Base-by-base conservation (phyloP, 2,888 invertebrate genomes). In the Helleia helle region DNA sequence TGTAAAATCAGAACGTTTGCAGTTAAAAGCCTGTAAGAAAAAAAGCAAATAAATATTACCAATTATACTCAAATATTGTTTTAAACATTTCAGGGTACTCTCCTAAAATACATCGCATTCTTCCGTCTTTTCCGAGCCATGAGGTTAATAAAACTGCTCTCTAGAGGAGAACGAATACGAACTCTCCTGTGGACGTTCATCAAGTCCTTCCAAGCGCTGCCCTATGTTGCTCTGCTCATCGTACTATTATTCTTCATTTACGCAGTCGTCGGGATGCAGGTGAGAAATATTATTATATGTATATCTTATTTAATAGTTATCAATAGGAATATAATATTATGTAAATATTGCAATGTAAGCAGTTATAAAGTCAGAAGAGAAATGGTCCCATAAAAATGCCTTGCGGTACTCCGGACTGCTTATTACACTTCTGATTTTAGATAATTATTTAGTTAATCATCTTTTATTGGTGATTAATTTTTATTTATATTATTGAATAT, bases 241-340 rank as follows among this genome's bases (percentile, higher is more conserved):
- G 97, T 99, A 8, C 92, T 99, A 88, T 87, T 99, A 48, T 99
- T 99, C 87, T 99, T 99, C 85, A 99, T 99, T 65, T 99, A 99
- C 73, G 99, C 99, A 55, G 99, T 99, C 4, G 98, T 99, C 63
- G 99, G 99, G 50, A 99, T 99, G 99, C 98, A 99, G 91, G 97
- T 96, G 72, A 65, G 69, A 5, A 34, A 17, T 13, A 4, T 25
- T 12, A 14, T n/a, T 7, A 30, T 30, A 6, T 3, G n/a, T n/a
- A n/a, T n/a, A n/a, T 8, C 4, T 4, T 29, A 11, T 12, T 13
- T 13, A 5, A 29, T 11, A 8, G 14, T n/a, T 34, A 17, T 34
- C 5, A 9, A 8, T 15, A 12, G 4, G 9, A 18, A 36, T 6
- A 22, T 36, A n/a, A n/a, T n/a, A n/a, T n/a, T n/a, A n/a, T n/a